These are phyloP conservation scores for Ptilonorhynchus violaceus DNA, from an alignment of 2,113 vertebrate species.

Conservation along the genomic window DNA sequence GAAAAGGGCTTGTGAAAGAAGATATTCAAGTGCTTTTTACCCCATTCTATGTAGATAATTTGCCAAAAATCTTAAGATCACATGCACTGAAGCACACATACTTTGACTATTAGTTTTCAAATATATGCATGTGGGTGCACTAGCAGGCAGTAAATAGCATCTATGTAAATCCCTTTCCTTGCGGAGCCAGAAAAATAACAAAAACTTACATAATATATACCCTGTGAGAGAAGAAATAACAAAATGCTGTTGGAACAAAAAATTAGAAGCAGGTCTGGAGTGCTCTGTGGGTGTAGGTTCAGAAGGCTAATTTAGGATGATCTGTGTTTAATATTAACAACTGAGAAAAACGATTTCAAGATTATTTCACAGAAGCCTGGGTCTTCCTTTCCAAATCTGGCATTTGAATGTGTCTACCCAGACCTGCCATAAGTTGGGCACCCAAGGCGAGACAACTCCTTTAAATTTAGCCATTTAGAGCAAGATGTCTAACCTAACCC, in stretches of 20 bases:
- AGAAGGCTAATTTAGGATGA: background rate
- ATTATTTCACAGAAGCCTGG: background rate
- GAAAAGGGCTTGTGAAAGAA: background rate
- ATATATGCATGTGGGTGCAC: fast-evolving
- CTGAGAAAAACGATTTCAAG: background rate
- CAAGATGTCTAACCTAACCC: background rate
- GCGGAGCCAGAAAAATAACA: background rate
- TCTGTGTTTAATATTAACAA: background rate
- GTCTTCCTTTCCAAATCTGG: background rate
- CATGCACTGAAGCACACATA: background rate
- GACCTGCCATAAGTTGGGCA: background rate
- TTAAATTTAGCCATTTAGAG: background rate
- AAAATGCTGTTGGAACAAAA: background rate
- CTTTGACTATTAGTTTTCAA: background rate
- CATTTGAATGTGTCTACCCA: background rate
- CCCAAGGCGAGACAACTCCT: background rate
- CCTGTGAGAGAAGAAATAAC: background rate
- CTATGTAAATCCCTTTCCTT: background rate
- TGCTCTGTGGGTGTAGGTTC: background rate
- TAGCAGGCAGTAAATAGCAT: background rate
- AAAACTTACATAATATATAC: background rate
- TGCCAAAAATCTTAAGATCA: background rate
- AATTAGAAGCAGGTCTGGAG: background rate
- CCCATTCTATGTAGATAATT: background rate
- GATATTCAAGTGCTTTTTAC: background rate